These are phyloP conservation scores for Troides helena DNA, from an alignment of 2,888 invertebrate genomes.

Conservation along the genomic window DNA sequence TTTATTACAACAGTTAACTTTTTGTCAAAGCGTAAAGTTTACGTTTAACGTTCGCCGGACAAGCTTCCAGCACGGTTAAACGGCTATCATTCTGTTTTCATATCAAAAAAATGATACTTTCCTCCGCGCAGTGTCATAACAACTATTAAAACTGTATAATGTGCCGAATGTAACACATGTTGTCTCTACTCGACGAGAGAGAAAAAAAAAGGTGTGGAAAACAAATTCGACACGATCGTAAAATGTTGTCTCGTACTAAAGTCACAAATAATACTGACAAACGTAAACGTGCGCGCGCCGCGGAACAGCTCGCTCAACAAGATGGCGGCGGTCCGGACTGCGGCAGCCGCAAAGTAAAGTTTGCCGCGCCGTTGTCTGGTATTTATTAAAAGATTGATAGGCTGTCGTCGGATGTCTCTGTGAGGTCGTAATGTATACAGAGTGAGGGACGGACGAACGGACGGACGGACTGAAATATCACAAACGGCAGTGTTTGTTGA, in stretches of 20 bases:
- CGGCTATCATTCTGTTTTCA: slow-evolving; percentile 44
- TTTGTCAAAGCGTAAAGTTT: slow-evolving; percentile 71
- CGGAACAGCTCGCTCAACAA: slow-evolving; percentile 27
- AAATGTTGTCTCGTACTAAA: slow-evolving; percentile 67
- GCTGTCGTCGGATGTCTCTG: slow-evolving; percentile 72
- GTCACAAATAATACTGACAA: slow-evolving; percentile 56
- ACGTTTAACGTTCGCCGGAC: slow-evolving; percentile 53
- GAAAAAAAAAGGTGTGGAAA: slow-evolving; percentile 65
- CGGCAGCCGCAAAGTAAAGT: slow-evolving; percentile 6
- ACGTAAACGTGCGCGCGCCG: slow-evolving; percentile 35
- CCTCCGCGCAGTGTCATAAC: slow-evolving; percentile 68
- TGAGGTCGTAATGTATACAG: slow-evolving; percentile 63
- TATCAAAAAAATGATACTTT: slow-evolving; percentile 66
- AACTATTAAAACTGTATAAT: slow-evolving; percentile 51
- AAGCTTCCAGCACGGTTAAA: slow-evolving; percentile 46
- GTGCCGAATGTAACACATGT: slow-evolving; percentile 55
- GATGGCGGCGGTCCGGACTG: slow-evolving; percentile 2
- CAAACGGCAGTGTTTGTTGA: slow-evolving; percentile 67
- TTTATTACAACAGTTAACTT: slow-evolving; percentile 71
- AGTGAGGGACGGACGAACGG: slow-evolving; percentile 51
- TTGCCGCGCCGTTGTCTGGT: slow-evolving; percentile 46
- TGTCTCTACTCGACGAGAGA: slow-evolving; percentile 44
- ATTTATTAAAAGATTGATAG: slow-evolving; percentile 77
- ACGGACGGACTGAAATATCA: slow-evolving; percentile 64
- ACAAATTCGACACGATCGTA: slow-evolving; percentile 61